A percentile compares a stretch with the other conserved stretches of the same genome.
Conservation (phyloP, 2,797 vertebrate genomes). For the Moxostoma hubbsi region DNA sequence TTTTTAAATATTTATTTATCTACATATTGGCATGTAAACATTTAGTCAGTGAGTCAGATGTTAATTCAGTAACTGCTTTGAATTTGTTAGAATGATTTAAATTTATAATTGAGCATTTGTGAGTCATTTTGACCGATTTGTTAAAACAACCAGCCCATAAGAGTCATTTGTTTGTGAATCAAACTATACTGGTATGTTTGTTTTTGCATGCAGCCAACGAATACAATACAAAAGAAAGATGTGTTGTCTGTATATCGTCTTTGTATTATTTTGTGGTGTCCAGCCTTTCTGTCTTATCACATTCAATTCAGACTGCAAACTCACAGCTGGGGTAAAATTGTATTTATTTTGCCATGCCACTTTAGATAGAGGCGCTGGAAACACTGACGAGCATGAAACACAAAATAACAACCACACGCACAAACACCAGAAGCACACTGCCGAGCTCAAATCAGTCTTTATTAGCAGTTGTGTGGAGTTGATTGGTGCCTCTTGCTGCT, state of each 20-base stretch:
- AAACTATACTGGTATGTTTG: background rate
- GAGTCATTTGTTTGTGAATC: too few relatives aligned
- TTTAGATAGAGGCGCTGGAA: background rate
- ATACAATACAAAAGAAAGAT: background rate
- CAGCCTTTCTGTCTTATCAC: background rate
- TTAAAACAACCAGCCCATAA: background rate
- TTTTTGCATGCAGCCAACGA: background rate
- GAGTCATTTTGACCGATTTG: background rate
- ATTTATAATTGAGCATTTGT: background rate
- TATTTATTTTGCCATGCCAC: background rate
- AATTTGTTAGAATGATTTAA: background rate
- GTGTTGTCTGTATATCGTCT: background rate
- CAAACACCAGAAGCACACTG: slow-evolving; percentile 57
- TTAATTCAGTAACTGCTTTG: background rate
- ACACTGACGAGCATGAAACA: slow-evolving; percentile 16
- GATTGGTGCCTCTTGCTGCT: slow-evolving; percentile 71
- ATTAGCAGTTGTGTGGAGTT: slow-evolving; percentile 71
- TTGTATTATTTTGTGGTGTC: background rate
- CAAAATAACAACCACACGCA: slow-evolving; percentile 24
- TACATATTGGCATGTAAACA: too few relatives aligned
- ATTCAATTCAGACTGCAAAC: background rate
- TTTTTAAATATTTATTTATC: too few relatives aligned
- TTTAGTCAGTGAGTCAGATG: background rate
- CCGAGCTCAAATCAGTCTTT: slow-evolving; percentile 71
- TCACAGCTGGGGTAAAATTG: background rate